Evolutionary conservation across 2,888 invertebrate species (phyloP).

Genomic region (Drosophila colorata): DNA sequence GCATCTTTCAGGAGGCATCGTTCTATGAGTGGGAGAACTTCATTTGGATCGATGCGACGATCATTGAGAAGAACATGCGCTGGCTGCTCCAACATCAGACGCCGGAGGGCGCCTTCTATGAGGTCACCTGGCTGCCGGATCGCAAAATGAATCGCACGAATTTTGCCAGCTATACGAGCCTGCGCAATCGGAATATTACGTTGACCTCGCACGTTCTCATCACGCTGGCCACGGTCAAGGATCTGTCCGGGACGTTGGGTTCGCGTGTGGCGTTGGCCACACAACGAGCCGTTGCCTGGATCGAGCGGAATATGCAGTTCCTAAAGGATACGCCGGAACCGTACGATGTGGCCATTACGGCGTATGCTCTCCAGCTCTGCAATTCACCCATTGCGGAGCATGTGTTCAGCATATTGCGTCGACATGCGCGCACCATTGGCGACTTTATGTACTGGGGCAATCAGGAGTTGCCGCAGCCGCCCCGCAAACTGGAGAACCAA

Average conservation of each 20-base stretch:
- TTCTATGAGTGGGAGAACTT: slow-evolving; percentile 99
- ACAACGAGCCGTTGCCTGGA: slow-evolving; percentile 91
- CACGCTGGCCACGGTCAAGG: slow-evolving; percentile 93
- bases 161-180: slow-evolving; percentile 85
- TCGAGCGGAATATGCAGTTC: slow-evolving; percentile 93
- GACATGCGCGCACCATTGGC: slow-evolving; percentile 89
- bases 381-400: slow-evolving; percentile 94
- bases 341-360: slow-evolving; percentile 94
- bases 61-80: slow-evolving; percentile 93
- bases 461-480: slow-evolving; percentile 91
- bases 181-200: slow-evolving; percentile 92
- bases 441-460: slow-evolving; percentile 95
- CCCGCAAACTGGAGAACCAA: slow-evolving; percentile 95
- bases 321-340: slow-evolving; percentile 90
- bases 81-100: slow-evolving; percentile 95
- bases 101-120: slow-evolving; percentile 94
- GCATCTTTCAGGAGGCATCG: slow-evolving; percentile 95
- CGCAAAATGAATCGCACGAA: slow-evolving; percentile 93
- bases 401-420: slow-evolving; percentile 91
- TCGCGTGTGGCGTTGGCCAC: slow-evolving; percentile 91
- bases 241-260: slow-evolving; percentile 91
- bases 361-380: slow-evolving; percentile 93
- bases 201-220: slow-evolving; percentile 97
- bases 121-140: slow-evolving; percentile 94
- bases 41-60: slow-evolving; percentile 95